Evolutionary conservation across 2,113 vertebrate species (phyloP).

Genomic region (Poicephalus meyeri): DNA sequence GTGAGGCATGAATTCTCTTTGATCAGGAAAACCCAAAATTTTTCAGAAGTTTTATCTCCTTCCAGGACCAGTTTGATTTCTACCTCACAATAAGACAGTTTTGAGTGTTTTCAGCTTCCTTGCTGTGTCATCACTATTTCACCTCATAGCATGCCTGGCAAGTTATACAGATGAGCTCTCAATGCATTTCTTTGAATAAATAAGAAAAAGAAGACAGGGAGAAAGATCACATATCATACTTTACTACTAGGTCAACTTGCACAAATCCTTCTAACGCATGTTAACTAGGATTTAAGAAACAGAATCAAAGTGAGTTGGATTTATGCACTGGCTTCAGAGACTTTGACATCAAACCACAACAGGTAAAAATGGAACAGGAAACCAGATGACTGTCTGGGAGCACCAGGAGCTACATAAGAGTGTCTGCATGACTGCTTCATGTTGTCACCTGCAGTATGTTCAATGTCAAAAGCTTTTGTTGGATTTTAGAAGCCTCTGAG

Average conservation of each 20-base stretch:
- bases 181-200: not conserved
- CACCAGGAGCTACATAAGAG: not conserved
- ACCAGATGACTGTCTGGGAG: not conserved
- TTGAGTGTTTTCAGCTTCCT: not conserved
- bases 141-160: not conserved
- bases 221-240: not conserved
- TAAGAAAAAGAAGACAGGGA: not conserved
- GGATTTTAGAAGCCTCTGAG: not conserved
- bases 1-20: not conserved
- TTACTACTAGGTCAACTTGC: not conserved
- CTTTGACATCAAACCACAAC: not conserved
- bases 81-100: not conserved
- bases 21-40: not conserved
- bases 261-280: not conserved
- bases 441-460: not conserved
- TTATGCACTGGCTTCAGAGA: not conserved
- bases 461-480: not conserved
- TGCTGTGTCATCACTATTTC: conserved; percentile 5
- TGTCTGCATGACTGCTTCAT: not conserved
- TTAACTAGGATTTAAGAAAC: not conserved
- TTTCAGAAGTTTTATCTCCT: not conserved
- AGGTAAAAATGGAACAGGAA: conserved; percentile 21
- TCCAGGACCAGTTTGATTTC: not conserved
- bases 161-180: not conserved
- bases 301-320: not conserved